phyloP scores from a whole-genome alignment of 2,797 vertebrate species.

The Chelidonichthys spinosus region DNA sequence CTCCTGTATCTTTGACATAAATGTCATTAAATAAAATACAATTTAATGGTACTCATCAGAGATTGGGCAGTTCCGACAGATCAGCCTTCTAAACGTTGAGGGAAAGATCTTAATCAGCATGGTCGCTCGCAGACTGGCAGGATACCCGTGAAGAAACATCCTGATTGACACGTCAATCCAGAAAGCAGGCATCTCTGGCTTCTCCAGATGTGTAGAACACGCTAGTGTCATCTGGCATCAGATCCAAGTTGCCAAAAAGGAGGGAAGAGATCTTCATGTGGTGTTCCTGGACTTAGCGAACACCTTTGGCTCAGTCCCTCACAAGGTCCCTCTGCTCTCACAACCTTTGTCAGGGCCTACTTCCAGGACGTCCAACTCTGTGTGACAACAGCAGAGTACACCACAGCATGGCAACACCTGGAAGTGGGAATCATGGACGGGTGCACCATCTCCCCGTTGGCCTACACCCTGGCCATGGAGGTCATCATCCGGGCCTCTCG shows the following conservation, averaged over 20 bases:
- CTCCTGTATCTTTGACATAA: too few relatives aligned
- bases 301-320: not conserved
- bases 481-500: not conserved
- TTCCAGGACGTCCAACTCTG: not conserved
- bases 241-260: not conserved
- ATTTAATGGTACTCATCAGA: too few relatives aligned
- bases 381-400: not conserved
- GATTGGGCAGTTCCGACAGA: too few relatives aligned
- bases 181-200: not conserved
- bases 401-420: not conserved
- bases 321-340: not conserved
- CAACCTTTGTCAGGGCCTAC: not conserved
- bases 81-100: too few relatives aligned
- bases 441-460: not conserved
- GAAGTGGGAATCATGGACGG: not conserved
- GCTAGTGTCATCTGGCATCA: not conserved
- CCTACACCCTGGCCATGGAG: not conserved
- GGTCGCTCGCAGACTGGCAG: not conserved
- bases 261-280: too few relatives aligned
- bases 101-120: too few relatives aligned
- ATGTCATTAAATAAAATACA: too few relatives aligned
- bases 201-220: not conserved
- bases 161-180: not conserved
- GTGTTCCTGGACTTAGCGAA: not conserved
- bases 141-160: not conserved